Conservation (phyloP, 1,140 invertebrate species). For the Lasaia peninsularis region DNA sequence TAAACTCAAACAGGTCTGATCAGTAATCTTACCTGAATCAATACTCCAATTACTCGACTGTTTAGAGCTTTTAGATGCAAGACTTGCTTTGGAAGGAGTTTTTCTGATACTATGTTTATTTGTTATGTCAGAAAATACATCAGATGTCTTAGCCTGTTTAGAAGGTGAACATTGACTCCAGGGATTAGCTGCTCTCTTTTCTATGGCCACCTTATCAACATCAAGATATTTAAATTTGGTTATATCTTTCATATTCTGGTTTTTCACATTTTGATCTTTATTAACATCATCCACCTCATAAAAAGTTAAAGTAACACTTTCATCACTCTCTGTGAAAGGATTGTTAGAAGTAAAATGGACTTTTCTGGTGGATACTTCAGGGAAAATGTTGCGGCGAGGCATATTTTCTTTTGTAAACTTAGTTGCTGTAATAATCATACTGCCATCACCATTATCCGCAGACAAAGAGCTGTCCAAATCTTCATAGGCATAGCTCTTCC, state of each 20-base stretch:
- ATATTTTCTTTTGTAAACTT: constrained; percentile 72
- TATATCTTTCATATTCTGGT: constrained; percentile 46
- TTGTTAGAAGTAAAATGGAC: constrained; percentile 69
- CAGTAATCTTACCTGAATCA: constrained; percentile 36
- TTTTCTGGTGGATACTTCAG: constrained; percentile 54
- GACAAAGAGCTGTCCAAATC: constrained; percentile 78
- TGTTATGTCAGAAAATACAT: constrained; percentile 54
- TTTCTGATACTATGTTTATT: constrained; percentile 47
- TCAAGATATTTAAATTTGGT: constrained; percentile 74
- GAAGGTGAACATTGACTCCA: constrained; percentile 62
- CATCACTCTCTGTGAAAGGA: constrained; percentile 71
- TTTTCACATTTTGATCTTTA: constrained; percentile 34
- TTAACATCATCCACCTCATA: constrained; percentile 65
- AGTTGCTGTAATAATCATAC: constrained; percentile 75
- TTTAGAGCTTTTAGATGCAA: constrained; percentile 48
- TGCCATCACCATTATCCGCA: constrained; percentile 77
- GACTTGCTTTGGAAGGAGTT: constrained; percentile 58
- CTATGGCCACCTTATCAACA: constrained; percentile 48
- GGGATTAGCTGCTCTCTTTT: constrained; percentile 53
- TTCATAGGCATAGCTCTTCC: constrained; percentile 64
- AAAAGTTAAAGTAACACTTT: constrained; percentile 71
- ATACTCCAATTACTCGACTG: constrained; percentile 50
- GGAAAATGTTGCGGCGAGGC: constrained; percentile 65
- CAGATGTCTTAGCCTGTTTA: constrained; percentile 51
- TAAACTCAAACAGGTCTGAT: constrained; percentile 36